These are phyloP conservation scores for Larimichthys polyactis DNA, from an alignment of 2,113 vertebrate species.

Conservation along the genomic window DNA sequence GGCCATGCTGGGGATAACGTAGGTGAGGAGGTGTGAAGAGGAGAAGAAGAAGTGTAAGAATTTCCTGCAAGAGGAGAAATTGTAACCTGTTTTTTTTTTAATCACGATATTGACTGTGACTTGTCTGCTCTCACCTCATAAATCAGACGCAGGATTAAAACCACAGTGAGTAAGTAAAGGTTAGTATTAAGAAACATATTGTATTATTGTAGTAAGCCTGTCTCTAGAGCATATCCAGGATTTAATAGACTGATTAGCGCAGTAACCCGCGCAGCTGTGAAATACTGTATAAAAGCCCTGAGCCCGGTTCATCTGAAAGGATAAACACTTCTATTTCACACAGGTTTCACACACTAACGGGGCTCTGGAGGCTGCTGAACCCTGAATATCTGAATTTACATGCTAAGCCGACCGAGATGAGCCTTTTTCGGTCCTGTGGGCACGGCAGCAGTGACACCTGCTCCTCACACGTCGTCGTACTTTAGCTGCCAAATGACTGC, in stretches of 20 bases:
- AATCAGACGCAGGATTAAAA: background rate
- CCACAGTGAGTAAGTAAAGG: background rate
- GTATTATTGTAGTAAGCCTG: background rate
- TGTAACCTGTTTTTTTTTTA: background rate
- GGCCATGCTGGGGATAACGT: conserved; percentile 30
- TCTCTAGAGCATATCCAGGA: background rate
- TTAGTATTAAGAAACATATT: background rate
- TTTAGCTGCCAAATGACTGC: background rate
- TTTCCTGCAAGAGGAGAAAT: background rate
- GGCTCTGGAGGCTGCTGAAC: conserved; percentile 43
- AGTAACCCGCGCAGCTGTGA: background rate
- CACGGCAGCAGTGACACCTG: background rate
- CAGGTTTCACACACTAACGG: conserved; percentile 36
- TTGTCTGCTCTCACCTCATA: too few relatives aligned
- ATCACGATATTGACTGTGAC: too few relatives aligned
- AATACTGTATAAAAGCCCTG: conserved; percentile 1
- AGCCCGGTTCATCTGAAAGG: conserved; percentile 19
- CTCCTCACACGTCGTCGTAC: background rate
- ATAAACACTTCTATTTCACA: conserved; percentile 46
- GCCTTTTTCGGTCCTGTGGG: conserved; percentile 12
- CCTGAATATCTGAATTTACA: conserved; percentile 52
- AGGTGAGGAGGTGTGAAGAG: conserved; percentile 21
- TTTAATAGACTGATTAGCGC: background rate
- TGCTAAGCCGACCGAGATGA: conserved; percentile 43
- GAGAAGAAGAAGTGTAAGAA: background rate